Evolutionary conservation across 2,113 vertebrate species (phyloP).

Genomic region (Ploceus nigricollis): DNA sequence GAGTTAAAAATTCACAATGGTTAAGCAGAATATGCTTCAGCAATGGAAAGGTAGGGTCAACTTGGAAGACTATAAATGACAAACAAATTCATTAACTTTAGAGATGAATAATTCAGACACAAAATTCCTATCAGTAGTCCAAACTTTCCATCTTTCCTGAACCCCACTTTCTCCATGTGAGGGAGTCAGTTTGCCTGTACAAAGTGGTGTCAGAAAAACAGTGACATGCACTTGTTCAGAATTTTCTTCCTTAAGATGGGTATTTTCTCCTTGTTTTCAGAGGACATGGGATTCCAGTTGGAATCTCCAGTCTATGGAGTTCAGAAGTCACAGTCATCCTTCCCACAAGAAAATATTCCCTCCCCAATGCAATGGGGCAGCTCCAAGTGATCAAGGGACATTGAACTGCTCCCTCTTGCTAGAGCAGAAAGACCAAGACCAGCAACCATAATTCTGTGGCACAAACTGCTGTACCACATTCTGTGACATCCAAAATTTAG

Average conservation of each 20-base stretch:
- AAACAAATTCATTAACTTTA: not conserved
- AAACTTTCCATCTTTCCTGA: not conserved
- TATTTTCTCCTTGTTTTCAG: not conserved
- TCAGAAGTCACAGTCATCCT: not conserved
- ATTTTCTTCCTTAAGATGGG: not conserved
- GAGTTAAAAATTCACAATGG: not conserved
- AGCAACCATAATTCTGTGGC: not conserved
- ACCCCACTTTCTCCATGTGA: not conserved
- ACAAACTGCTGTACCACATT: not conserved
- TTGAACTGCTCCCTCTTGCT: not conserved
- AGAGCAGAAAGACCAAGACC: not conserved
- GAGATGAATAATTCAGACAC: not conserved
- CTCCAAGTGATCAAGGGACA: not conserved
- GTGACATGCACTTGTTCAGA: not conserved
- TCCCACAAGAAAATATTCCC: not conserved
- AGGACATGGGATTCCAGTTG: not conserved
- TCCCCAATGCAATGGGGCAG: accelerated
- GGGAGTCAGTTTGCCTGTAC: not conserved
- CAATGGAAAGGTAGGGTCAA: not conserved
- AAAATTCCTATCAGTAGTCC: not conserved
- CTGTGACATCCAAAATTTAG: not conserved
- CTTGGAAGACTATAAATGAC: not conserved
- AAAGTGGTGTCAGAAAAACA: not conserved
- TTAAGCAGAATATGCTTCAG: not conserved
- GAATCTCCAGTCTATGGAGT: not conserved